Base-by-base conservation (phyloP, 2,888 invertebrate species). In the Smittia aterrima region DNA sequence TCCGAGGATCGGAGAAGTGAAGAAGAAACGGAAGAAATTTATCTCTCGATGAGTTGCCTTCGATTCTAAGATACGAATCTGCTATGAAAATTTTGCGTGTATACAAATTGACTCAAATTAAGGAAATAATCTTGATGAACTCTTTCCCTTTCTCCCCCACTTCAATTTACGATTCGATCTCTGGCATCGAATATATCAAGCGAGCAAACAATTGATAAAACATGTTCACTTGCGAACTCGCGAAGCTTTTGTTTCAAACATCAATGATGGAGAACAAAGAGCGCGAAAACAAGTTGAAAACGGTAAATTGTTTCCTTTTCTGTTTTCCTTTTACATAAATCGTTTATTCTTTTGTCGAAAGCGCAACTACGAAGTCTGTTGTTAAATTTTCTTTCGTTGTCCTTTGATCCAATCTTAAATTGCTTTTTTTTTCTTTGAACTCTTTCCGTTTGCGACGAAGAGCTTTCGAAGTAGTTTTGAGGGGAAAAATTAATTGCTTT, bases 71-170 rank as follows among this genome's bases (percentile, higher is more conserved):
- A 32, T 32, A 32, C 32, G 32, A 32, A 32, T 32, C 32, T 32
- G 3, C 32, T 9, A 3, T 32, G 32, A 9, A 32, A 32, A 32
- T 32, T 32, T 9, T 32, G 32, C 9, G 53, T 18, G 18, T 16
- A 47, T 47, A 47, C 53, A 47, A 47, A 47, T 47, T 47, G 53
- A 47, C 53, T 47, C n/a, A 47, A 47, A 47, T 47, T 47, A 47
- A 47, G 53, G 53, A 47, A 47, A 47, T 47, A 47, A 47, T 47
- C 53, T 47, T 16, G 53, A 47, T 47, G 53, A 47, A 47, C 53
- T 47, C 53, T 9, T 32, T 32, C 32, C 32, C 9, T n/a, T n/a
- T n/a, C n/a, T 9, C 32, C 32, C 9, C 9, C 32, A 32, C 32
- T 32, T 32, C 32, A 32, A 6, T 6, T 32, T 32, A 3, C 9